These are phyloP conservation scores for Remorina albescens DNA, from an alignment of 2,797 vertebrate species.

Conservation along the genomic window DNA sequence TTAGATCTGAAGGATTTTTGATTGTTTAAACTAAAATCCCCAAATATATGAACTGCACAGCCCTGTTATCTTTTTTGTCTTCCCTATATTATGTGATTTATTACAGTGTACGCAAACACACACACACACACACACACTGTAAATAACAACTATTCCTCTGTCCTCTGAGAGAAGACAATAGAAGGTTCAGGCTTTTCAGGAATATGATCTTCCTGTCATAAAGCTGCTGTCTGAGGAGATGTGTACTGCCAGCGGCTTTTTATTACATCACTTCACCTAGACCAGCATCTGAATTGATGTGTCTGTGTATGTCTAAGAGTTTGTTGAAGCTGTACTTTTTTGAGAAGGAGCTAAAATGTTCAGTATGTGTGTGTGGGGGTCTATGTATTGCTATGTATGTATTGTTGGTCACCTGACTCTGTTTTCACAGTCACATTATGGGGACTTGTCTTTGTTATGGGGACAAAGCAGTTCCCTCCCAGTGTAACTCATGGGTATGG, in stretches of 20 bases:
- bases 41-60: background rate
- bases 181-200: slow-evolving; percentile 52
- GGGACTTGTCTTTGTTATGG: no score
- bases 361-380: background rate
- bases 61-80: slow-evolving; percentile 4
- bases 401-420: background rate
- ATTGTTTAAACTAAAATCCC: slow-evolving; percentile 9
- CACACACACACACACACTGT: slow-evolving; percentile 21
- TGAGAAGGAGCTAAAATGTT: slow-evolving; percentile 19
- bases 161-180: slow-evolving; percentile 59
- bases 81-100: slow-evolving; percentile 14
- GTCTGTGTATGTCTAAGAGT: slow-evolving; percentile 5
- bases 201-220: slow-evolving; percentile 60
- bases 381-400: background rate
- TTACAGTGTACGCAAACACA: slow-evolving; percentile 15
- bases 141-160: slow-evolving; percentile 62
- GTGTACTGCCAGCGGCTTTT: slow-evolving; percentile 26
- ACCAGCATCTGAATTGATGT: slow-evolving; percentile 21
- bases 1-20: slow-evolving; percentile 23
- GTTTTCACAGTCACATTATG: no score
- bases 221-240: slow-evolving; percentile 54
- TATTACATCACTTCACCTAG: slow-evolving; percentile 34
- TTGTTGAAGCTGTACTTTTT: slow-evolving; percentile 6
- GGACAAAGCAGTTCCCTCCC: no score
- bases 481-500: no score